Percentiles rank a stretch among this genome's conserved stretches.
Conservation (phyloP, 2,888 invertebrate species). For the Hoplodrina blanda region DNA sequence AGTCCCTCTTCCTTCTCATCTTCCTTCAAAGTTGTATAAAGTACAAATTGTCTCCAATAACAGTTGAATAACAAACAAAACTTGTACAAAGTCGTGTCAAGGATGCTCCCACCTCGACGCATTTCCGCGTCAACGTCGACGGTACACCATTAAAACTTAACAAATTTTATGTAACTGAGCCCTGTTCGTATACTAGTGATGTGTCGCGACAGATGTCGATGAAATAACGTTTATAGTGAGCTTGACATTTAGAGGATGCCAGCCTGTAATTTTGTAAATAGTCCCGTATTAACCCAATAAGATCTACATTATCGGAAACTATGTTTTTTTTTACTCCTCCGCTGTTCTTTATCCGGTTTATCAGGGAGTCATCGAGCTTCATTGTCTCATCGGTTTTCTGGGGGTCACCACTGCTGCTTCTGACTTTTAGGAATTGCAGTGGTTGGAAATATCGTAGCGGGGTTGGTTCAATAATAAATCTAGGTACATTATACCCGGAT, state of each 20-base stretch:
- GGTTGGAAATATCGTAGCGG: too few relatives aligned
- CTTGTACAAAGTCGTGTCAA: slow-evolving; percentile 21
- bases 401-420: too few relatives aligned
- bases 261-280: too few relatives aligned
- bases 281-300: too few relatives aligned
- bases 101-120: slow-evolving; percentile 12
- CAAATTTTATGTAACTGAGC: slow-evolving; percentile 24
- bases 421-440: too few relatives aligned
- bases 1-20: not conserved
- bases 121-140: slow-evolving; percentile 12
- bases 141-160: slow-evolving; percentile 43
- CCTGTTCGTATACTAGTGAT: slow-evolving; percentile 9
- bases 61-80: slow-evolving; percentile 29
- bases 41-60: slow-evolving; percentile 28
- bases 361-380: too few relatives aligned
- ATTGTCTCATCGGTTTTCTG: too few relatives aligned
- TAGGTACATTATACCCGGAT: too few relatives aligned
- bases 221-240: not conserved
- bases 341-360: too few relatives aligned
- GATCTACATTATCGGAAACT: too few relatives aligned
- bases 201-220: not conserved
- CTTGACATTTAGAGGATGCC: not conserved
- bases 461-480: too few relatives aligned
- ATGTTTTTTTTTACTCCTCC: too few relatives aligned
- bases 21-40: slow-evolving; percentile 2